A percentile compares a stretch with the other conserved stretches of the same genome.
Evolutionary conservation across 2,113 vertebrate species (phyloP).

Genomic region (Apteryx owenii): DNA sequence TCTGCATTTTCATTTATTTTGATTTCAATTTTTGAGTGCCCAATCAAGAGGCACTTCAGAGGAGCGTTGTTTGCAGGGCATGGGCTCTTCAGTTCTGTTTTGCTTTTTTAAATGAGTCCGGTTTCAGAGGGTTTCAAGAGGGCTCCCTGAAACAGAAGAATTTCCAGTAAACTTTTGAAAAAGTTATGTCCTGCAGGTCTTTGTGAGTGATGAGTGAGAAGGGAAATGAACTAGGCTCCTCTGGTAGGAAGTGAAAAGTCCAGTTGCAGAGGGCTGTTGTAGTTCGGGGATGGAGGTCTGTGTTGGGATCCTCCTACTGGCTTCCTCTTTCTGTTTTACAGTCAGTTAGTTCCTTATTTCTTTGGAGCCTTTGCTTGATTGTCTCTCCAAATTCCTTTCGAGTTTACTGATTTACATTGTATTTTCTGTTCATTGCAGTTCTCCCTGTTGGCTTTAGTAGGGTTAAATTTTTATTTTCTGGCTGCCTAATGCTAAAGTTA

Average conservation of each 20-base stretch:
- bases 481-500: neutral
- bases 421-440: neutral
- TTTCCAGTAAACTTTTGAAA: neutral
- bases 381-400: neutral
- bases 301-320: neutral
- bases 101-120: neutral
- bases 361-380: neutral
- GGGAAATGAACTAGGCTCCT: neutral
- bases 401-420: neutral
- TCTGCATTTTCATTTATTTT: neutral
- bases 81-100: neutral
- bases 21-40: neutral
- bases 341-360: neutral
- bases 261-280: neutral
- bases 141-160: neutral
- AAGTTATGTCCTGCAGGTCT: neutral
- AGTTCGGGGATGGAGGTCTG: neutral
- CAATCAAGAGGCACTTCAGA: neutral
- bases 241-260: neutral
- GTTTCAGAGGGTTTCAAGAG: neutral
- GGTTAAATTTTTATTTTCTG: neutral
- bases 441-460: neutral
- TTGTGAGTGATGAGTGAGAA: neutral
- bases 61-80: neutral
- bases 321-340: neutral